These are phyloP conservation scores for Cynopterus brachyotis DNA, from an alignment of 2,113 vertebrate genomes.

Conservation along the genomic window DNA sequence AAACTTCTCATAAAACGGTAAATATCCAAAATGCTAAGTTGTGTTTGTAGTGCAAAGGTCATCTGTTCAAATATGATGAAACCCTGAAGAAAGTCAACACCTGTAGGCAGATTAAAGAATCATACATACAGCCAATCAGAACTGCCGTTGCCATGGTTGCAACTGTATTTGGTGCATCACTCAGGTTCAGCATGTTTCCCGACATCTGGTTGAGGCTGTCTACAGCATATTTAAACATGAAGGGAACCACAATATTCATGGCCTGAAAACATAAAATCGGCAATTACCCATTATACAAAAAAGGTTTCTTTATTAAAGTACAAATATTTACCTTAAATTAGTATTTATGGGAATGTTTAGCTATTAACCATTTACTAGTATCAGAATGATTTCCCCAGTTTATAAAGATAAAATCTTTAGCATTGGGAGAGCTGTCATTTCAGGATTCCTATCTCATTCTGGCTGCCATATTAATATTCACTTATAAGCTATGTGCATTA, in stretches of 20 bases:
- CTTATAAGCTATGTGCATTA: conserved; percentile 10
- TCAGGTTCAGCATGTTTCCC: conserved; percentile 95
- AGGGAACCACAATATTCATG: conserved; percentile 96
- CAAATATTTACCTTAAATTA: conserved; percentile 44
- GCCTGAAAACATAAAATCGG: conserved; percentile 86
- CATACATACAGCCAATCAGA: conserved; percentile 97
- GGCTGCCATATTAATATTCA: conserved; percentile 39
- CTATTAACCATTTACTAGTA: conserved; percentile 32
- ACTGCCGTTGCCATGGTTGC: conserved; percentile 96
- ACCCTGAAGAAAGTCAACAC: conserved; percentile 77
- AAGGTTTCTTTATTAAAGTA: conserved; percentile 27
- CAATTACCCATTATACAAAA: conserved; percentile 65
- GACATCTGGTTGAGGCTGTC: conserved; percentile 98
- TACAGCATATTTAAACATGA: conserved; percentile 99
- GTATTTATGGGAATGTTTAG: conserved; percentile 14
- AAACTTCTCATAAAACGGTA: conserved; percentile 22
- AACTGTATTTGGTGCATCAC: conserved; percentile 93
- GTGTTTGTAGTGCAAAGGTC: conserved; percentile 78
- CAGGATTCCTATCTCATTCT: background rate
- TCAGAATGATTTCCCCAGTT: background rate
- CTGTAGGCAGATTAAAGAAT: conserved; percentile 79
- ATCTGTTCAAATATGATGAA: conserved; percentile 81
- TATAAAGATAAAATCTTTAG: conserved; percentile 44
- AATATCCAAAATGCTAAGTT: background rate
- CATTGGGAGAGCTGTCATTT: background rate